phyloP scores from a whole-genome alignment of 2,888 invertebrate species.

The Ramazzottius varieornatus region DNA sequence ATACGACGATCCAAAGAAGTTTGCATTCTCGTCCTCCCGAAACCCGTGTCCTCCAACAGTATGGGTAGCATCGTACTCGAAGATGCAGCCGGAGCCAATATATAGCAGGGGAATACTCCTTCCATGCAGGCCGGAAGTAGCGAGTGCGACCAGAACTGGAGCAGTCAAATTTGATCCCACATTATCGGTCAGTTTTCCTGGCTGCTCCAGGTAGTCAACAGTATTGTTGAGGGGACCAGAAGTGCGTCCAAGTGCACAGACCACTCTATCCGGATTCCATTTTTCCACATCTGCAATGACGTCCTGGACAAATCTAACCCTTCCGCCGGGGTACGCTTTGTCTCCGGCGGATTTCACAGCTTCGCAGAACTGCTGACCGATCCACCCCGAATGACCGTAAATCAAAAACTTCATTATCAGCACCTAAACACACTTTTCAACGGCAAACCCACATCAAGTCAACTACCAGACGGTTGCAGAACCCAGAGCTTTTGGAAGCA shows the following conservation, averaged over 20 bases:
- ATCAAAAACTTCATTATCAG: neutral
- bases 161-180: conserved; percentile 14
- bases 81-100: conserved; percentile 13
- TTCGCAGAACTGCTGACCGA: neutral
- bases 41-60: conserved; percentile 9
- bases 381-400: neutral
- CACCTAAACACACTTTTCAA: too few relatives aligned
- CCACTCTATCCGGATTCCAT: conserved; percentile 10
- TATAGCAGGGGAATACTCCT: conserved; percentile 15
- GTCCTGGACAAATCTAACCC: neutral
- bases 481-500: too few relatives aligned
- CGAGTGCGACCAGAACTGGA: conserved; percentile 15
- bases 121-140: conserved; percentile 11
- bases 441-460: too few relatives aligned
- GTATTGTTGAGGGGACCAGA: conserved; percentile 10
- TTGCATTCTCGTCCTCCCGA: conserved; percentile 9
- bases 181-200: conserved; percentile 12
- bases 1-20: conserved; percentile 12
- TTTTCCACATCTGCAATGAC: conserved; percentile 10
- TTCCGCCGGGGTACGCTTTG: neutral
- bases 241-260: conserved; percentile 12
- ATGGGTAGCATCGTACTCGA: conserved; percentile 9
- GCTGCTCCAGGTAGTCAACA: conserved; percentile 7
- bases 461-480: too few relatives aligned
- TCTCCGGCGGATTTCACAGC: neutral